Conservation (phyloP, 2,888 invertebrate genomes). For the Xestoiulus laeticollis region DNA sequence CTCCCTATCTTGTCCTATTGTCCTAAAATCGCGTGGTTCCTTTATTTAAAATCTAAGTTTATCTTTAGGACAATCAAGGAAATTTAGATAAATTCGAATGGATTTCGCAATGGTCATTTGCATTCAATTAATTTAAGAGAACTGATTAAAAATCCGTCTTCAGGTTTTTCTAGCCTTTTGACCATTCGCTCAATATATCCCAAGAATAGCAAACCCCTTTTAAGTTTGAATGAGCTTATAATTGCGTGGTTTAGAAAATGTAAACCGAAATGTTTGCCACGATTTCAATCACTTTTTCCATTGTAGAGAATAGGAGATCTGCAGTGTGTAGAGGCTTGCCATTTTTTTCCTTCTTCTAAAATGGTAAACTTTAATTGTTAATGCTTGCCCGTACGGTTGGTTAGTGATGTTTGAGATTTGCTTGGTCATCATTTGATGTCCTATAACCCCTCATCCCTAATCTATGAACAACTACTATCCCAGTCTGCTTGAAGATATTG, state of each 20-base stretch:
- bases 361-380: slow-evolving; percentile 39
- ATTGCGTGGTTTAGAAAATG: slow-evolving; percentile 41
- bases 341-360: neutral
- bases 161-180: neutral
- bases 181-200: slow-evolving; percentile 14
- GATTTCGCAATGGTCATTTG: neutral
- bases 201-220: slow-evolving; percentile 20
- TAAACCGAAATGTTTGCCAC: slow-evolving; percentile 34
- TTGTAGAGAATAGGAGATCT: slow-evolving; percentile 1
- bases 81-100: neutral
- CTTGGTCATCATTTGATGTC: slow-evolving; percentile 39
- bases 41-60: no score
- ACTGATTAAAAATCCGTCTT: neutral
- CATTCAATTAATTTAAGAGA: neutral
- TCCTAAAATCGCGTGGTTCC: no score
- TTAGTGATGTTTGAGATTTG: slow-evolving; percentile 8
- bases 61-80: neutral
- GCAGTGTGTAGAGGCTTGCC: neutral
- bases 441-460: neutral
- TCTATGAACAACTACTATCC: neutral
- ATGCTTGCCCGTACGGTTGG: slow-evolving; percentile 5
- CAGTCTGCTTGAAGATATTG: neutral
- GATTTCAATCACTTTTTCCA: slow-evolving; percentile 33
- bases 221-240: slow-evolving; percentile 23
- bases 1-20: no score